Evolutionary conservation across 2,888 invertebrate genomes (phyloP).

Genomic region (Polymixis lichenea): DNA sequence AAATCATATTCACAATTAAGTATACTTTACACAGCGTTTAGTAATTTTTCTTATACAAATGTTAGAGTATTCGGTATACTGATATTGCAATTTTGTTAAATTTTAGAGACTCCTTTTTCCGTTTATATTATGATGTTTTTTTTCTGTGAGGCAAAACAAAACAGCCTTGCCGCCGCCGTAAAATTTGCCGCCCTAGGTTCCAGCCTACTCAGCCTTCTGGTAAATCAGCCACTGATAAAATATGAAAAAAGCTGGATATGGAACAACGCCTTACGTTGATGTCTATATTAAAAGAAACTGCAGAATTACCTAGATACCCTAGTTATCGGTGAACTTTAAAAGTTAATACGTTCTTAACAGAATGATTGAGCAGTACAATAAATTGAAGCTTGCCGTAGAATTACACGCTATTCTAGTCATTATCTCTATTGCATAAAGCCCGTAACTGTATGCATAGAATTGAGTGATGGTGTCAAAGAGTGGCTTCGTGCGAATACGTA

Average conservation of each 20-base stretch:
- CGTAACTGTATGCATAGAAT: slow-evolving; percentile 31
- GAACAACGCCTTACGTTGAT: slow-evolving; percentile 48
- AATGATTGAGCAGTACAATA: slow-evolving; percentile 45
- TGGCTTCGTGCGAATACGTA: slow-evolving; percentile 58
- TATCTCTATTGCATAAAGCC: slow-evolving; percentile 29
- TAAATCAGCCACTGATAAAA: too few species aligned
- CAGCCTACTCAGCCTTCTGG: too few species aligned
- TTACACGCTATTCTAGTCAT: slow-evolving; percentile 45
- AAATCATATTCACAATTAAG: too few species aligned
- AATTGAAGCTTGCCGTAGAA: slow-evolving; percentile 34
- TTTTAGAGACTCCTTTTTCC: too few species aligned
- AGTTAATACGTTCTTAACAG: slow-evolving; percentile 57
- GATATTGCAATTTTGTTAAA: too few species aligned
- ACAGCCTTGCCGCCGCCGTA: too few species aligned
- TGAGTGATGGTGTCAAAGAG: slow-evolving; percentile 60
- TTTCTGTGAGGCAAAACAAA: too few species aligned
- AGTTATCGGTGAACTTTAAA: slow-evolving; percentile 60
- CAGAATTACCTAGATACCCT: slow-evolving; percentile 30
- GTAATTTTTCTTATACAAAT: too few species aligned
- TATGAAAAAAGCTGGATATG: slow-evolving; percentile 5
- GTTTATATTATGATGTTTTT: too few species aligned
- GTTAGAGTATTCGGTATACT: too few species aligned
- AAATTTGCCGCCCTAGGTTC: too few species aligned
- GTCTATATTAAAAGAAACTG: slow-evolving; percentile 58
- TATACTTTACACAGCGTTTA: too few species aligned